A percentile compares a stretch with the other conserved stretches of the same genome.
Evolutionary conservation across 2,113 vertebrate species (phyloP).

Genomic region (Notiomystis cincta): DNA sequence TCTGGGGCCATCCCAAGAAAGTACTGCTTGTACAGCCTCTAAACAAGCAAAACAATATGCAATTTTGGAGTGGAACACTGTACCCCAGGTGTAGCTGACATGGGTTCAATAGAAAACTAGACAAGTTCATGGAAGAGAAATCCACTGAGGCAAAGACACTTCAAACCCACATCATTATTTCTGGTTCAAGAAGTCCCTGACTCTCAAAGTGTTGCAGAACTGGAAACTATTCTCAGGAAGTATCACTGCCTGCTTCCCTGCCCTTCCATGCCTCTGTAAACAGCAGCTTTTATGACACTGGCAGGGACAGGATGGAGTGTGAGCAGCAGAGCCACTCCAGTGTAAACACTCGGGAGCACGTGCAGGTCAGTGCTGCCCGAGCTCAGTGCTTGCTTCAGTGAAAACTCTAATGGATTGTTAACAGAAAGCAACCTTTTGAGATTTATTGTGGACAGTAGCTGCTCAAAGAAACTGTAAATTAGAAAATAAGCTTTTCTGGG

Average conservation of each 20-base stretch:
- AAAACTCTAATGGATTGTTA: background rate
- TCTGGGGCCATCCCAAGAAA: background rate
- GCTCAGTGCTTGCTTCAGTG: background rate
- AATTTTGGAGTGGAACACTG: background rate
- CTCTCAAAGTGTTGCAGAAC: background rate
- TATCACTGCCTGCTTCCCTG: background rate
- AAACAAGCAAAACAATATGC: background rate
- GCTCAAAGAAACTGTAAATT: constrained; percentile 9
- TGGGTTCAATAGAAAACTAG: background rate
- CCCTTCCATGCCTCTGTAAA: background rate
- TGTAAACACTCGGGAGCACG: background rate
- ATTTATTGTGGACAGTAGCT: background rate
- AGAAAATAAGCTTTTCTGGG: background rate
- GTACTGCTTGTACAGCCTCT: background rate
- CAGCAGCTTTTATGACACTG: background rate
- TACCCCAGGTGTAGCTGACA: background rate
- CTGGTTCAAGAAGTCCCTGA: background rate
- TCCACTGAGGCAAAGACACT: background rate
- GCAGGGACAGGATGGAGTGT: background rate
- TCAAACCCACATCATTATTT: background rate
- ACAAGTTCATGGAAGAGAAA: background rate
- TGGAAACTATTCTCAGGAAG: background rate
- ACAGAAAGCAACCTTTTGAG: constrained; percentile 7
- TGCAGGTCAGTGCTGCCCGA: background rate
- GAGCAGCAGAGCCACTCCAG: background rate